Conservation (phyloP, 2,113 vertebrate species). For the Porphyrio hochstetteri region DNA sequence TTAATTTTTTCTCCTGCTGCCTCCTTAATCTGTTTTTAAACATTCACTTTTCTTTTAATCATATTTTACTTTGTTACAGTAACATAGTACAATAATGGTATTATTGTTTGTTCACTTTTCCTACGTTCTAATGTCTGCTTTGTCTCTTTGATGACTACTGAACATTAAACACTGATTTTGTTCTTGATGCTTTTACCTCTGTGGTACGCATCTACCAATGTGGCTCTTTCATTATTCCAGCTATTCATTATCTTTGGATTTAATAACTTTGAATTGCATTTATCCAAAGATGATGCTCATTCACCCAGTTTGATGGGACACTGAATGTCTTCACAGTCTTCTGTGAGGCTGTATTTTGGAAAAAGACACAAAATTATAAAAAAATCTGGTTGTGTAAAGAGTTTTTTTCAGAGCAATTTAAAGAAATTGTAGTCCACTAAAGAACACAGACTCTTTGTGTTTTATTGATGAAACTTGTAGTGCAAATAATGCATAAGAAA, state of each 20-base stretch:
- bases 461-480: not conserved
- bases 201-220: not conserved
- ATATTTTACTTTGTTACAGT: not conserved
- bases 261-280: slow-evolving; percentile 16
- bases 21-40: not conserved
- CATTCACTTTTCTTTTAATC: not conserved
- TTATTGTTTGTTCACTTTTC: not conserved
- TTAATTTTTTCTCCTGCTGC: not conserved
- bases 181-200: not conserved
- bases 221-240: not conserved
- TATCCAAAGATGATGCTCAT: not conserved
- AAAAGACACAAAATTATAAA: not conserved
- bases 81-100: not conserved
- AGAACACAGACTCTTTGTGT: not conserved
- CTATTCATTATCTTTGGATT: not conserved
- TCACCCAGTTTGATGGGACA: not conserved
- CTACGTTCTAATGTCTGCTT: not conserved
- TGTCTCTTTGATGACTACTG: not conserved
- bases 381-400: not conserved
- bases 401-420: not conserved
- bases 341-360: not conserved
- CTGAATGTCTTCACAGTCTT: not conserved
- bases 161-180: not conserved
- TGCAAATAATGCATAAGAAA: not conserved
- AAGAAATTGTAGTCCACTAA: not conserved